These are phyloP conservation scores for Neodon shergylaensis DNA, from an alignment of 2,113 vertebrate species.

Conservation along the genomic window DNA sequence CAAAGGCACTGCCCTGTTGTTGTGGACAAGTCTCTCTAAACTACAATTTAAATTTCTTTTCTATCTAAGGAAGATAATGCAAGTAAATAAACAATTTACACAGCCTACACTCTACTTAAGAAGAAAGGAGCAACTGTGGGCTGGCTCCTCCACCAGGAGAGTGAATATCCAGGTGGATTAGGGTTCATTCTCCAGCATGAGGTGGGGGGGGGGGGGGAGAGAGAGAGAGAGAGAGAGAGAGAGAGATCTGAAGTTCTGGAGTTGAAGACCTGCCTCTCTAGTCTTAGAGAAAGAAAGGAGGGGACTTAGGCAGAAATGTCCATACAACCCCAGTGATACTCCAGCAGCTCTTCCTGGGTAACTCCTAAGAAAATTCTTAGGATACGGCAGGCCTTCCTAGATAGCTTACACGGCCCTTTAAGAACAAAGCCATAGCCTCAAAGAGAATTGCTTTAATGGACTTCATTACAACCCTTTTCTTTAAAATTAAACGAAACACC, in stretches of 20 bases:
- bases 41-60: conserved; percentile 61
- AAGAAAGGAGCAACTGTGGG: not conserved
- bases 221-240: no score
- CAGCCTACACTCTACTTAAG: not conserved
- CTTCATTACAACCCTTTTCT: conserved; percentile 4
- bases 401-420: not conserved
- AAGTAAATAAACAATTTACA: conserved; percentile 35
- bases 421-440: conserved; percentile 31
- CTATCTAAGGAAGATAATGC: conserved; percentile 29
- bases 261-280: not conserved
- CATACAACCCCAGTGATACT: not conserved
- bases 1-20: conserved; percentile 53
- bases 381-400: not conserved
- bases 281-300: not conserved
- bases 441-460: conserved; percentile 39
- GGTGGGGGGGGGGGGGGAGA: no score
- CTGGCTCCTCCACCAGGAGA: not conserved
- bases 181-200: not conserved
- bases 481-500: not conserved
- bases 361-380: not conserved
- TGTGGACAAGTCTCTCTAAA: not conserved
- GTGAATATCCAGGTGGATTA: no score
- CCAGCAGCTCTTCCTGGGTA: not conserved
- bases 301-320: not conserved
- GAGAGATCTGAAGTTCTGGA: not conserved